Evolutionary conservation across 2,888 invertebrate species (phyloP).

Genomic region (Drosophila sordidula): DNA sequence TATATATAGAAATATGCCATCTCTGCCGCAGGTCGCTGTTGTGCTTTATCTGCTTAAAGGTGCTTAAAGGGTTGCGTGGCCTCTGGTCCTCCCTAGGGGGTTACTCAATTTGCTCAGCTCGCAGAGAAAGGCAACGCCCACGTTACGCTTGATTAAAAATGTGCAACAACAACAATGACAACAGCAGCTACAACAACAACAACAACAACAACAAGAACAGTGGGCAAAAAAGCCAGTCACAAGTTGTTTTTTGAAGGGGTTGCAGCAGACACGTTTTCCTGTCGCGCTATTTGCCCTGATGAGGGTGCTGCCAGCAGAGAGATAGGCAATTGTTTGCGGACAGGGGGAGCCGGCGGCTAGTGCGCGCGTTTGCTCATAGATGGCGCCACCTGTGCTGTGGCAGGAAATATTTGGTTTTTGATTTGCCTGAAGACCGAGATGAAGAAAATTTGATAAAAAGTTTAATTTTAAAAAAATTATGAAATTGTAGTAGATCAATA

Average conservation of each 20-base stretch:
- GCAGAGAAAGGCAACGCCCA: conserved; percentile 53
- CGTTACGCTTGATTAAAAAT: conserved; percentile 70
- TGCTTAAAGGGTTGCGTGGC: conserved; percentile 35
- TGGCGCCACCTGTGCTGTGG: conserved; percentile 49
- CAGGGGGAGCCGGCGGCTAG: conserved; percentile 7
- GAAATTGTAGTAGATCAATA: no score
- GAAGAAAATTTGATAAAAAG: not conserved
- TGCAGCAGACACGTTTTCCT: conserved; percentile 53
- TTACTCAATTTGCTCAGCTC: conserved; percentile 54
- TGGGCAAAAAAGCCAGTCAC: conserved; percentile 37
- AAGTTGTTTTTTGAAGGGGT: conserved; percentile 45
- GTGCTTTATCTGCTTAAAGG: not conserved
- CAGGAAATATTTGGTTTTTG: not conserved
- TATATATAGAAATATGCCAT: not conserved
- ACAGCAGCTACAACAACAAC: conserved; percentile 11
- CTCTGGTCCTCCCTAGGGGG: conserved; percentile 31
- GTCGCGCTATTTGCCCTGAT: conserved; percentile 32
- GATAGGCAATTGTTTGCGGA: conserved; percentile 36
- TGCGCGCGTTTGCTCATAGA: conserved; percentile 31
- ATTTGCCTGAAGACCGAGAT: no score
- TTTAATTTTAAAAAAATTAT: no score
- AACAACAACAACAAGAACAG: conserved; percentile 17
- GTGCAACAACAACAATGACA: conserved; percentile 46
- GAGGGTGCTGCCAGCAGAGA: conserved; percentile 38
- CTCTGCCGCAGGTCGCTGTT: conserved; percentile 3